These are phyloP conservation scores for Apostichopus leukothele DNA, from an alignment of 53 echinoderm and acorn worm species.

Conservation along the genomic window DNA sequence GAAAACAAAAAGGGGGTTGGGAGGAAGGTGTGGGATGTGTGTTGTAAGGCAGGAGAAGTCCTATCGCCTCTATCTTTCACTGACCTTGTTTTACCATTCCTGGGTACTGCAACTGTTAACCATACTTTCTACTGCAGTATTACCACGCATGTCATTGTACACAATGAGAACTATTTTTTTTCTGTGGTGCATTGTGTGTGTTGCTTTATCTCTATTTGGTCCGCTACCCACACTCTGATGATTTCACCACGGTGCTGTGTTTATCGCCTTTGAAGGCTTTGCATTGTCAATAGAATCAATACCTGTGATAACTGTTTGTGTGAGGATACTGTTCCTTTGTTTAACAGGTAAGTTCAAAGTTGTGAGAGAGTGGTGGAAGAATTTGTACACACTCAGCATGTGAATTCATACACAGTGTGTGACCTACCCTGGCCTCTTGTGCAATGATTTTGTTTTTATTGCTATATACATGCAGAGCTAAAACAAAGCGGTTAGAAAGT, in stretches of 20 bases:
- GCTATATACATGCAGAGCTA: neutral
- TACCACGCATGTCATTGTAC: too few species aligned
- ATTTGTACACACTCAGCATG: neutral
- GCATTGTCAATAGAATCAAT: neutral
- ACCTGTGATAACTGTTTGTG: neutral
- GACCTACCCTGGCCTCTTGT: neutral
- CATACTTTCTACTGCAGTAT: too few species aligned
- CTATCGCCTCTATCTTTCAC: too few species aligned
- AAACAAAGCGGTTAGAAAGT: neutral
- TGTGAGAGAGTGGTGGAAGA: neutral
- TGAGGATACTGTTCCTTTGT: neutral
- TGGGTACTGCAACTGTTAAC: too few species aligned
- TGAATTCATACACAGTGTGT: neutral
- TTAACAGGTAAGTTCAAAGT: neutral
- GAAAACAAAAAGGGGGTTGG: too few species aligned
- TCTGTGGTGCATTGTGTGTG: too few species aligned
- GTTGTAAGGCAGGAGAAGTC: too few species aligned
- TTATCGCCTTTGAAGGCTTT: neutral
- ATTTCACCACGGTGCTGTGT: neutral
- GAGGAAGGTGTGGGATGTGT: too few species aligned
- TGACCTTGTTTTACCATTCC: too few species aligned
- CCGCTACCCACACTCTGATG: neutral
- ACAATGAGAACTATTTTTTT: too few species aligned
- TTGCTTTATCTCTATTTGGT: neutral
- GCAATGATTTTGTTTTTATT: neutral